Evolutionary conservation across 2,113 vertebrate species (phyloP), one percentile per base, ranked within the genome.

Genomic region (Turnix velox): DNA sequence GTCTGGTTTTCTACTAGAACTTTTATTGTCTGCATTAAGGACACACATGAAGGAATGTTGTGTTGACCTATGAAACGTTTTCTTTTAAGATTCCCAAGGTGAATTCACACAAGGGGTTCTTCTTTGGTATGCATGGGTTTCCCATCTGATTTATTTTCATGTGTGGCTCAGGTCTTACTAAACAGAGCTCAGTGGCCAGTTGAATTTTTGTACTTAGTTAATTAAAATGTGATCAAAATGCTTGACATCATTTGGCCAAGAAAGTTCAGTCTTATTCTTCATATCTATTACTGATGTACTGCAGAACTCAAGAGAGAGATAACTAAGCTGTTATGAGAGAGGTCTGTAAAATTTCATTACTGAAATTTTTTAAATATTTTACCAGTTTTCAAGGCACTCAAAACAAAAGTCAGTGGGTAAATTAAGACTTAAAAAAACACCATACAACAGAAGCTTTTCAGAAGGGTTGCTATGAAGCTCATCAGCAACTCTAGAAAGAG

Each of bases 261-360:
- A 68, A 57, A 82, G 62, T 46, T 83, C 51, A 92, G 84, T 93
- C 33, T 20, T n/a, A 7, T 80, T 55, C 24, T 46, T 91, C 74
- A 9, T 71, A 57, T 37, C n/a, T 86, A n/a, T 52, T 90, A 90
- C 81, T 48, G 55, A 93, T 94, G 75, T 62, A 61, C 48, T 77
- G 63, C 23, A 57, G 74, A 85, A 31, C 52, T 92, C 48, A 66
- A 73, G 39, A 93, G 49, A 85, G 25, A 35, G 18, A 59, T 45
- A 91, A 86, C 91, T 92, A 51, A 27, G 28, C 18, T 83, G 43
- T 88, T 91, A 57, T 69, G 22, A 11, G 13, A 77, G 42, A 87
- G 10, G 5, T 12, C 90, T 62, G 57, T 68, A 76, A 90, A 91
- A 90, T 84, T 68, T 75, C 40, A 68, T 84, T 84, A 87, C 18